Evolutionary conservation across 2,113 vertebrate species (phyloP).

Genomic region (Pangasianodon hypophthalmus): DNA sequence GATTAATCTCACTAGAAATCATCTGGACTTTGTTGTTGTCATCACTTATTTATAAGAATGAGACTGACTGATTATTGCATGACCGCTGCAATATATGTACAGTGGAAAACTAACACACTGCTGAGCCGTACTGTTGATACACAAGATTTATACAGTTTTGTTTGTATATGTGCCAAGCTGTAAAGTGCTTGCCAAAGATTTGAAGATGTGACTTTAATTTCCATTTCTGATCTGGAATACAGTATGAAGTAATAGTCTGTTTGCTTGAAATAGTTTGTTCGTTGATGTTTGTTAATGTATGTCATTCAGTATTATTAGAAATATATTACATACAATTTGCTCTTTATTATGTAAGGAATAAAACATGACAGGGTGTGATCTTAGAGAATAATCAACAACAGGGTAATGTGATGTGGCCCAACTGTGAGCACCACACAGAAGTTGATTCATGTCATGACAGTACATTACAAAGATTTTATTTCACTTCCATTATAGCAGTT

Average conservation of each 20-base stretch:
- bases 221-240: not conserved
- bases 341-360: not conserved
- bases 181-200: not conserved
- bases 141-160: slow-evolving; percentile 5
- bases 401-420: not conserved
- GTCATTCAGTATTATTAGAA: not conserved
- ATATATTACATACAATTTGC: not conserved
- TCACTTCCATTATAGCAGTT: not conserved
- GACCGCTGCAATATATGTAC: not conserved
- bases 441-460: not conserved
- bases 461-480: not conserved
- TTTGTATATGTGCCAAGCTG: not conserved
- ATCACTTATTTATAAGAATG: not conserved
- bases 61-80: not conserved
- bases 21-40: slow-evolving; percentile 1
- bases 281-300: not conserved
- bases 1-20: not conserved
- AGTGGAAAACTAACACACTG: not conserved
- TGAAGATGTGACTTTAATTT: not conserved
- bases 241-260: not conserved
- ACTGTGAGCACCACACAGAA: not conserved
- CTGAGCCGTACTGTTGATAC: not conserved
- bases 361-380: not conserved
- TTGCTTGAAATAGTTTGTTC: not conserved
- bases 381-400: not conserved